These are phyloP conservation scores for Listronotus bonariensis DNA, from an alignment of 1,140 invertebrate species.

Conservation along the genomic window DNA sequence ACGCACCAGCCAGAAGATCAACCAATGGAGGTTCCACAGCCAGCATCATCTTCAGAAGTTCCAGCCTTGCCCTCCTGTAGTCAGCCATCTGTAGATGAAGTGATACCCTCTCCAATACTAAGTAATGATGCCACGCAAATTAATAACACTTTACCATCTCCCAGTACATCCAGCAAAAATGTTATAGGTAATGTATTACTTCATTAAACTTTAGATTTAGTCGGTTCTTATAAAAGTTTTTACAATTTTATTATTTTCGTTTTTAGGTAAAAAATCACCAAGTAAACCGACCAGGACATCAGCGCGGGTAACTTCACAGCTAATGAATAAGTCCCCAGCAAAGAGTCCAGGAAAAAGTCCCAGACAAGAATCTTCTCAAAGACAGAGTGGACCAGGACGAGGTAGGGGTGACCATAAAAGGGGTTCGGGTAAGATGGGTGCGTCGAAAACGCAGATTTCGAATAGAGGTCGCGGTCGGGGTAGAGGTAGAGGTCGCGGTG, in stretches of 20 bases:
- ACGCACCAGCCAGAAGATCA: slow-evolving; percentile 48
- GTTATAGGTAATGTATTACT: slow-evolving; percentile 39
- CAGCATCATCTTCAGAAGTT: slow-evolving; percentile 35
- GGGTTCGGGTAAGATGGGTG: slow-evolving; percentile 56
- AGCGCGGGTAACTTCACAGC: slow-evolving; percentile 63
- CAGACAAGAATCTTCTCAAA: slow-evolving; percentile 52
- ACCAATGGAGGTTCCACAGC: slow-evolving; percentile 42
- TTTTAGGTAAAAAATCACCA: slow-evolving; percentile 65
- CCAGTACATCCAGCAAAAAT: slow-evolving; percentile 50
- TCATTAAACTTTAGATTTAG: background rate
- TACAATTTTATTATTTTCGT: background rate
- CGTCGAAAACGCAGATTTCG: slow-evolving; percentile 61
- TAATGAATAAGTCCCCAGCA: slow-evolving; percentile 66
- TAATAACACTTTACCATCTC: slow-evolving; percentile 45
- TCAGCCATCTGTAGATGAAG: slow-evolving; percentile 47
- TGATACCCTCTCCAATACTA: slow-evolving; percentile 28
- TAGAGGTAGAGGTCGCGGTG: slow-evolving; percentile 60
- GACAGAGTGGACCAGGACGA: slow-evolving; percentile 36
- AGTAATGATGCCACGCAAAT: slow-evolving; percentile 18
- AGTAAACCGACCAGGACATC: slow-evolving; percentile 68
- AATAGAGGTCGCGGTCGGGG: slow-evolving; percentile 73
- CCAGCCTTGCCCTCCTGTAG: slow-evolving; percentile 31
- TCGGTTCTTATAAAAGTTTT: background rate
- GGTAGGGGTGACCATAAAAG: slow-evolving; percentile 44
- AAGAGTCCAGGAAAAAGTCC: slow-evolving; percentile 80